Evolutionary conservation across 37 sponge, comb jelly and placozoan species (phyloP).

Genomic region (Cliona cf. orientalis): DNA sequence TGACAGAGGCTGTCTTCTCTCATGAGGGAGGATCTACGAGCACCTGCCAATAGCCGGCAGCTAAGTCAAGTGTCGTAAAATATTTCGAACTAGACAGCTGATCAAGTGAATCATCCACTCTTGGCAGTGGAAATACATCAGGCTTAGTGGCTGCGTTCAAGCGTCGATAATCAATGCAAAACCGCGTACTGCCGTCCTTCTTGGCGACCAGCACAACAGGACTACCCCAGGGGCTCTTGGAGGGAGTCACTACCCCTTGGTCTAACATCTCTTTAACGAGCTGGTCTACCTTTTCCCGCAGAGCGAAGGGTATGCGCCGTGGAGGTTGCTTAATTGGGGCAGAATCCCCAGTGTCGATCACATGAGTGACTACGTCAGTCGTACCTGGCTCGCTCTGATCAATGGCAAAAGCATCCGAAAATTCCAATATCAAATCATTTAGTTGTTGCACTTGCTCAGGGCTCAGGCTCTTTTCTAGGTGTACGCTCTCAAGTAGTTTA

Average conservation of each 20-base stretch:
- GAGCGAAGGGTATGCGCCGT: conserved; percentile 40
- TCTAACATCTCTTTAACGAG: conserved; percentile 47
- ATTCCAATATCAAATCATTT: too few relatives aligned
- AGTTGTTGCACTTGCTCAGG: too few relatives aligned
- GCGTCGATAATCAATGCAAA: conserved; percentile 65
- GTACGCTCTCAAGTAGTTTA: too few relatives aligned
- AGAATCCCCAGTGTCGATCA: conserved; percentile 52
- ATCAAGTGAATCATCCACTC: conserved; percentile 56
- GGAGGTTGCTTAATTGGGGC: conserved; percentile 53
- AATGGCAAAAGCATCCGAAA: conserved; percentile 32
- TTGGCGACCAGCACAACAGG: conserved; percentile 65
- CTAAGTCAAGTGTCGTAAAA: conserved; percentile 68
- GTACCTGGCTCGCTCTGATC: conserved; percentile 37
- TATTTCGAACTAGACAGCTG: conserved; percentile 22
- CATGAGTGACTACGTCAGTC: conserved; percentile 13
- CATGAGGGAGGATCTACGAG: conserved; percentile 27
- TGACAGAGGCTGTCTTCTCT: conserved; percentile 74
- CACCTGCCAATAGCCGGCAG: conserved; percentile 76
- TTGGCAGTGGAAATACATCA: conserved; percentile 72
- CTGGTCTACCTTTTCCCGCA: conserved; percentile 28
- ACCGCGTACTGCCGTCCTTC: conserved; percentile 42
- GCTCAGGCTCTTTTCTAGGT: too few relatives aligned
- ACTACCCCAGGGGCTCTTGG: conserved; percentile 63
- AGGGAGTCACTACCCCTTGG: conserved; percentile 50
- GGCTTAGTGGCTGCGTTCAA: conserved; percentile 56